A percentile compares a stretch with the other conserved stretches of the same genome.
These are phyloP conservation scores for Thelaira solivaga DNA, from an alignment of 2,888 invertebrate species.

Conservation along the genomic window DNA sequence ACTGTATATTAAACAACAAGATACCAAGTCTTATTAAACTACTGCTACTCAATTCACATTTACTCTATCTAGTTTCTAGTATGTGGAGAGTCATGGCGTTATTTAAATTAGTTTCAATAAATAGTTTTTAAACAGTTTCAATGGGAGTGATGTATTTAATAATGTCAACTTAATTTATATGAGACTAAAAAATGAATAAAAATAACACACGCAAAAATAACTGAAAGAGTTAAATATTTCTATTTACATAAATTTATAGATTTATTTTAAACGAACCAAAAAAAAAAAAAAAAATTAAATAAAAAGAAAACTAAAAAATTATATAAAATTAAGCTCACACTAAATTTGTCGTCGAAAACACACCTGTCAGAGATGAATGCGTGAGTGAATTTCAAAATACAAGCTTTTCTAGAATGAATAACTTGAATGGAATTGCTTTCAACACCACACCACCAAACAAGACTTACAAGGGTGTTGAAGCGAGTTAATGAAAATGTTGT, in stretches of 20 bases:
- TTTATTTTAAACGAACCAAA: slow-evolving; percentile 29
- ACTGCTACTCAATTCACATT: neutral
- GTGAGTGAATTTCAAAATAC: slow-evolving; percentile 48
- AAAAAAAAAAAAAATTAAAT: neutral
- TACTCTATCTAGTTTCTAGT: neutral
- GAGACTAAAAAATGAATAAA: slow-evolving; percentile 54
- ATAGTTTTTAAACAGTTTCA: slow-evolving; percentile 61
- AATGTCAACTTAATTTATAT: slow-evolving; percentile 65
- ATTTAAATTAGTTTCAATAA: slow-evolving; percentile 62
- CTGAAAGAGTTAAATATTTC: slow-evolving; percentile 37
- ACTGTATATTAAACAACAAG: neutral
- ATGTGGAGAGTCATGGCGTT: slow-evolving; percentile 37
- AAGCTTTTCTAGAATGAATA: neutral
- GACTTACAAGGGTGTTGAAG: too few relatives aligned
- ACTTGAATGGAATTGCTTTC: slow-evolving; percentile 5
- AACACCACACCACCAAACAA: slow-evolving; percentile 16
- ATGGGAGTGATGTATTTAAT: slow-evolving; percentile 60
- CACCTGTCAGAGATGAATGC: slow-evolving; percentile 49
- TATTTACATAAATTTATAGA: slow-evolving; percentile 43
- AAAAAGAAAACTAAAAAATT: slow-evolving; percentile 6
- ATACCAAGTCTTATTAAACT: slow-evolving; percentile 6
- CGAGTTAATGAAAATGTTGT: neutral
- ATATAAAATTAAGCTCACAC: slow-evolving; percentile 34
- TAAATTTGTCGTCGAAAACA: slow-evolving; percentile 44
- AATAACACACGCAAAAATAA: slow-evolving; percentile 52